phyloP scores from a whole-genome alignment of 2,113 vertebrate species.

The Tringa solitaria region DNA sequence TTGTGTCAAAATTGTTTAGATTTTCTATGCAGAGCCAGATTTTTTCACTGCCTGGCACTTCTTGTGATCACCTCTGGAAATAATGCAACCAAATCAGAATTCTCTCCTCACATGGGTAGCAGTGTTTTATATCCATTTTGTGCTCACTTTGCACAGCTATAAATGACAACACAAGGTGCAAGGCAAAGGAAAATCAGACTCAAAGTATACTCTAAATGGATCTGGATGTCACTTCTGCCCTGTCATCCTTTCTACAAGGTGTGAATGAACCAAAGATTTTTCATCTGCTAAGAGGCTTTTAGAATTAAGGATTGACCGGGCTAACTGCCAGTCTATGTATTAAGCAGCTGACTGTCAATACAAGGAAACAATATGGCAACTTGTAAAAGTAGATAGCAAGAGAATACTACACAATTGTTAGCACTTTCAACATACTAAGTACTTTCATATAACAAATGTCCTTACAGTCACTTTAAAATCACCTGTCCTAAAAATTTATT shows the following conservation, averaged over 20 bases:
- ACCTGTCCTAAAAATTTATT: neutral
- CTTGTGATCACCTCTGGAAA: conserved; percentile 29
- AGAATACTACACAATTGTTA: neutral
- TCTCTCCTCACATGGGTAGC: neutral
- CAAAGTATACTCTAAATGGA: conserved; percentile 38
- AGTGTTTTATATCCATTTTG: conserved; percentile 26
- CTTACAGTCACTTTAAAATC: neutral
- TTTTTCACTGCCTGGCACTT: conserved; percentile 15
- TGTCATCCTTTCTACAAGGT: conserved; percentile 66
- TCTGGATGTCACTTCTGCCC: conserved; percentile 60
- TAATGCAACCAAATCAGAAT: conserved; percentile 38
- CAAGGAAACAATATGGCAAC: conserved; percentile 24
- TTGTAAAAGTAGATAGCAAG: neutral
- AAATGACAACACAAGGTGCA: conserved; percentile 43
- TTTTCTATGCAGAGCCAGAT: neutral
- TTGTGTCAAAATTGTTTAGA: conserved; percentile 30
- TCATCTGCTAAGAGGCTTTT: conserved; percentile 62
- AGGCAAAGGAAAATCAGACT: conserved; percentile 29
- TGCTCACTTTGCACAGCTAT: conserved; percentile 31
- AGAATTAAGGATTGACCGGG: conserved; percentile 1
- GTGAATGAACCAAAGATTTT: conserved; percentile 64
- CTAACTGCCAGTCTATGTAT: conserved; percentile 55
- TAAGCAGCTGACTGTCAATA: conserved; percentile 47
- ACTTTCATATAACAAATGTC: neutral
- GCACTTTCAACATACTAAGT: neutral